Percentiles rank a stretch among this genome's conserved stretches.
Conservation (phyloP, 2,113 vertebrate species). For the Typhlomys cinereus region DNA sequence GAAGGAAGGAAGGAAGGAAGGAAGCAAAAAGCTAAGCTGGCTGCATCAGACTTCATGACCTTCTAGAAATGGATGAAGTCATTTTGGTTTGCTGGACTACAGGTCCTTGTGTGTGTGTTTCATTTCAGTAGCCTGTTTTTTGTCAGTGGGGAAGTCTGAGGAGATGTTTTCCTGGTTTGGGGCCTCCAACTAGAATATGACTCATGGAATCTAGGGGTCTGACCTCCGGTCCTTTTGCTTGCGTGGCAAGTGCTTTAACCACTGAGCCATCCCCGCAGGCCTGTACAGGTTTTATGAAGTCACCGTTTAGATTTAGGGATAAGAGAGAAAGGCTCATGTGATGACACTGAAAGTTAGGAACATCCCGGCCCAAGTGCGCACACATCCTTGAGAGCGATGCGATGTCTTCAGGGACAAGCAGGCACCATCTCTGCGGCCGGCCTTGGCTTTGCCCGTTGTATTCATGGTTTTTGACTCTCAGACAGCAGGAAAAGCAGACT, state of each 20-base stretch:
- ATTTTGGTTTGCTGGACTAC: not conserved
- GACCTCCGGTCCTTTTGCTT: no score
- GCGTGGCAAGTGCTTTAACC: not conserved
- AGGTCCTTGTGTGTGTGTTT: not conserved
- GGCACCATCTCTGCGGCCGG: not conserved
- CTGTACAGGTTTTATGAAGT: not conserved
- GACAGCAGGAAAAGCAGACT: not conserved
- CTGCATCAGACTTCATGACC: not conserved
- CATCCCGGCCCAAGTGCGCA: not conserved
- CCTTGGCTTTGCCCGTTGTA: not conserved
- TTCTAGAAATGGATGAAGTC: not conserved
- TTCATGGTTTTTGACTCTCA: not conserved
- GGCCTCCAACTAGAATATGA: no score
- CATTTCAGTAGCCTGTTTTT: not conserved
- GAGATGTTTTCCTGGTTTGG: no score
- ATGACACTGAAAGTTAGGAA: not conserved
- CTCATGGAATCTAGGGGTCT: not conserved
- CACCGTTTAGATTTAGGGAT: not conserved
- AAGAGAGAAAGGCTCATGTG: not conserved
- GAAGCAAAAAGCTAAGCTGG: no score
- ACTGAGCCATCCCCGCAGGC: not conserved
- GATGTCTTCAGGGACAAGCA: not conserved
- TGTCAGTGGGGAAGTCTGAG: not conserved
- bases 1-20: no score
- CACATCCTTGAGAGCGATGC: not conserved